These are phyloP conservation scores for Paguma larvata DNA, from an alignment of 2,797 vertebrate genomes.

Conservation along the genomic window DNA sequence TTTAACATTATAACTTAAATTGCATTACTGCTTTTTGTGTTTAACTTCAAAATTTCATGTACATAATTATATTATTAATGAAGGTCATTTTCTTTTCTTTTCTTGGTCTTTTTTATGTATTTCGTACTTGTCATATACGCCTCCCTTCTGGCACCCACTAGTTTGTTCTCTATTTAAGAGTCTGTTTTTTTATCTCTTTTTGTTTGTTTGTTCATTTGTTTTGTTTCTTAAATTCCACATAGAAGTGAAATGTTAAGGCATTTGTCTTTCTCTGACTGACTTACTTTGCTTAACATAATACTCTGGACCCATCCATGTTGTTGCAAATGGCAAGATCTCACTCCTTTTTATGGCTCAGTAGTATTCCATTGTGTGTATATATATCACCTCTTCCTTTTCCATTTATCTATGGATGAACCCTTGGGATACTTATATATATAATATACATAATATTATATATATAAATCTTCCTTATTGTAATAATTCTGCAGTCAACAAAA, in stretches of 20 bases:
- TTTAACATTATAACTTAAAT: constrained; percentile 45
- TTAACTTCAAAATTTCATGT: constrained; percentile 36
- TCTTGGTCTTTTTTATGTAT: not conserved
- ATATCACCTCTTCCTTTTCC: not conserved
- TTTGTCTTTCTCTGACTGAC: not conserved
- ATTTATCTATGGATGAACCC: not conserved
- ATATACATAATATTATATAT: too few relatives aligned
- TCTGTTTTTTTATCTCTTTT: not conserved
- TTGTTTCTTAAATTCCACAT: not conserved
- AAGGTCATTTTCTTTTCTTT: constrained; percentile 16
- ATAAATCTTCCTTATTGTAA: not conserved
- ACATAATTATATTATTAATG: not conserved
- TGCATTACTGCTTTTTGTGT: not conserved
- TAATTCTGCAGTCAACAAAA: not conserved
- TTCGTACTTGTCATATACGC: not conserved
- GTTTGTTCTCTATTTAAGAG: not conserved
- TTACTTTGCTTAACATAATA: not conserved
- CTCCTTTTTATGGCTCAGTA: not conserved
- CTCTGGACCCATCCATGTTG: not conserved
- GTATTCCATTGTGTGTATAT: not conserved
- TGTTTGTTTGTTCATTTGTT: not conserved
- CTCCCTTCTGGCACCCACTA: not conserved
- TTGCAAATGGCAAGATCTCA: not conserved
- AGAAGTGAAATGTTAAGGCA: not conserved
- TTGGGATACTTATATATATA: not conserved